A percentile compares a stretch with the other conserved stretches of the same genome.
Evolutionary conservation across 2,113 vertebrate species (phyloP).

Genomic region (Notiomystis cincta): DNA sequence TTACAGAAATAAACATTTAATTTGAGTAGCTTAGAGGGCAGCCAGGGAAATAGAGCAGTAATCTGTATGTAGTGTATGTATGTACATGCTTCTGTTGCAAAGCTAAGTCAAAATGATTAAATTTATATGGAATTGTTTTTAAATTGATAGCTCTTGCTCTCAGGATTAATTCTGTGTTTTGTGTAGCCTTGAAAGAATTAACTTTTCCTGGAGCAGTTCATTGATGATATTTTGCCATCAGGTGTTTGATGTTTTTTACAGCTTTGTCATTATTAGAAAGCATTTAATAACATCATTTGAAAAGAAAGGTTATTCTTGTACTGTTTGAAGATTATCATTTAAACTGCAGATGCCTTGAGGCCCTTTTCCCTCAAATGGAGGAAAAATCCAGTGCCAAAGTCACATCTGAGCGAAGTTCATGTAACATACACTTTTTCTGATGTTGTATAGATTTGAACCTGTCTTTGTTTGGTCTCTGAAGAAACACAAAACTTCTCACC

Average conservation of each 20-base stretch:
- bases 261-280: neutral
- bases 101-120: neutral
- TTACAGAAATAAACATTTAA: neutral
- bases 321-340: neutral
- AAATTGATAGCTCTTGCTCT: neutral
- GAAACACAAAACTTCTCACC: neutral
- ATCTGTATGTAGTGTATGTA: neutral
- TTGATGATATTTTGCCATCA: neutral
- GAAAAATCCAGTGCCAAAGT: neutral
- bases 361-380: neutral
- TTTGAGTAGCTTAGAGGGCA: neutral
- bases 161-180: neutral
- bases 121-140: neutral
- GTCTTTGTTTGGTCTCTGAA: neutral
- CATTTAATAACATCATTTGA: neutral
- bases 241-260: neutral
- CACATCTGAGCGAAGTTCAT: neutral
- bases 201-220: neutral
- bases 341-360: neutral
- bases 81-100: neutral
- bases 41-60: neutral
- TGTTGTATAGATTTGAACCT: neutral
- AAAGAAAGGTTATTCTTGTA: neutral
- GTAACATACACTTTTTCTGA: neutral
- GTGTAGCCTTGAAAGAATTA: neutral